Evolutionary conservation across 2,888 invertebrate species (phyloP).

Genomic region (Metopia argyrocephala): DNA sequence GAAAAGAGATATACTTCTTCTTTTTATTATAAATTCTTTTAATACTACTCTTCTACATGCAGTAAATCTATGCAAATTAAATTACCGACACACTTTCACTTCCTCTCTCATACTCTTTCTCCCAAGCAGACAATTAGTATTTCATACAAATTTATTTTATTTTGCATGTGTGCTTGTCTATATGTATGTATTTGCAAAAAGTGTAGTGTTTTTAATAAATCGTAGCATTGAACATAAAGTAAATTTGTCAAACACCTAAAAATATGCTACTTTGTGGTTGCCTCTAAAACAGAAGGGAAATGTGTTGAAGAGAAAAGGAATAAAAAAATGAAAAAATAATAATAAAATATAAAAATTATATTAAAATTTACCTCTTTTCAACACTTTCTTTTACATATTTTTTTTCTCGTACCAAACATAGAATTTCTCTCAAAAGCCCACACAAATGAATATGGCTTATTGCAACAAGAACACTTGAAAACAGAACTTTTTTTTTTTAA

Average conservation of each 20-base stretch:
- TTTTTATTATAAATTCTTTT: neutral
- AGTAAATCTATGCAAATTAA: conserved; percentile 60
- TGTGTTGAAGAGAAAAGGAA: too few relatives aligned
- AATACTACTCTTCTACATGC: conserved; percentile 10
- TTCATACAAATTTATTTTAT: neutral
- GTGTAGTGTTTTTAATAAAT: conserved; percentile 12
- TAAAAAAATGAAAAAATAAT: conserved; percentile 18
- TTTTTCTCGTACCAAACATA: neutral
- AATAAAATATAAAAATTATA: conserved; percentile 61
- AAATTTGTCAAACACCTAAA: conserved; percentile 61
- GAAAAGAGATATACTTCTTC: neutral
- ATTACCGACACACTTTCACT: conserved; percentile 3
- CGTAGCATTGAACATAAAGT: conserved; percentile 36
- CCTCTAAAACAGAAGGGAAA: neutral
- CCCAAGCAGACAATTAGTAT: neutral
- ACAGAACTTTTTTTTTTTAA: conserved; percentile 49
- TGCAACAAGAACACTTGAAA: neutral
- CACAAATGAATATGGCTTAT: neutral
- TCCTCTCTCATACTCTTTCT: neutral
- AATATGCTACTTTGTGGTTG: conserved; percentile 56
- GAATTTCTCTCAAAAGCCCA: conserved; percentile 10
- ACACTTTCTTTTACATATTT: conserved; percentile 24
- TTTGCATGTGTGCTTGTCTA: neutral
- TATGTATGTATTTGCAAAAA: neutral
- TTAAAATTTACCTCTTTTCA: conserved; percentile 61